Evolutionary conservation across 30 jellyfish, hydroid and myxozoan genomes (phyloP), one percentile per base, ranked within the genome.

Genomic region (Haliclystus octoradiatus): DNA sequence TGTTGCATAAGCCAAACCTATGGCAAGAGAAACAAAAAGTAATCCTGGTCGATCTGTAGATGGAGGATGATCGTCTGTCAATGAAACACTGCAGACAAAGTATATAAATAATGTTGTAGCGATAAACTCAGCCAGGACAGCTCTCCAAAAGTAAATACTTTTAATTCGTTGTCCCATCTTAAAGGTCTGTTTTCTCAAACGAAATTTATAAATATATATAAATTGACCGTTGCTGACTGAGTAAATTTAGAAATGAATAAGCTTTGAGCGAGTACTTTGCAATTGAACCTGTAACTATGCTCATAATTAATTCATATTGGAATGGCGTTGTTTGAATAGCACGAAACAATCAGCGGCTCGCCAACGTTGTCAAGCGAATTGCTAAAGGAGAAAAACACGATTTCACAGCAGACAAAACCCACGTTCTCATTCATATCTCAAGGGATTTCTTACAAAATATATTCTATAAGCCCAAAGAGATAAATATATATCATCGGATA

Each of bases 1-100:
- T 14, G 75, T 79, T 2, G 97, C 93, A n/a, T 77, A 69, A 23
- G 95, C 63, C 27, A 88, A 73, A 34, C 97, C 97, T 49, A 88
- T 80, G 34, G 84, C 63, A 22, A 88, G 65, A 15, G 95, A 33
- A 24, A 81, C 79, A 19, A 25, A 31, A n/a, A 71, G 57, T 25
- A 69, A 28, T 19, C 34, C 13, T 27, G 65, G 32, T 3, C 64
- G 26, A 24, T 74, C 95, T 5, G 93, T 73, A 22, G 86, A 70
- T 31, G 96, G 96, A 2, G 81, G 28, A 0, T 34, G 33, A 32
- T 64, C 67, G 74, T 66, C 49, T 2, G 83, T 69, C 66, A 80
- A 35, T 2, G 92, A 63, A 2, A 88, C 97, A 0, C 88, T 76
- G 46, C 92, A 72, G 62, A 74, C 82, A n/a, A 80, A 52, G 68